phyloP scores from a whole-genome alignment of 2,888 invertebrate species.

The Adelphocoris suturalis region DNA sequence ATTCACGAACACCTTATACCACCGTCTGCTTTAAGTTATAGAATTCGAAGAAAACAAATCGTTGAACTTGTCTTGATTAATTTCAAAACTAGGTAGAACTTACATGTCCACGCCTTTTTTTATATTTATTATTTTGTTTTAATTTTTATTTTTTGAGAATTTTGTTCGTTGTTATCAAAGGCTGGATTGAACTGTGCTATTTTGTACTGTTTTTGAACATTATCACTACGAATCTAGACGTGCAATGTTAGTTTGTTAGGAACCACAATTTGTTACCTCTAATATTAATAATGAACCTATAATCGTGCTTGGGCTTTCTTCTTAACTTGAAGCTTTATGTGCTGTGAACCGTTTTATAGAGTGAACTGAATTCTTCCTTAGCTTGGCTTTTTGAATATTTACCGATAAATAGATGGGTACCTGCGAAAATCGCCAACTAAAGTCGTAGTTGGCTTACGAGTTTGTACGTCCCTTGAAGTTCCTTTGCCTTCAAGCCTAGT shows the following conservation, averaged over 20 bases:
- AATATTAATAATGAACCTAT: neutral
- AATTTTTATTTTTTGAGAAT: neutral
- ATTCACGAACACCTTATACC: conserved; percentile 56
- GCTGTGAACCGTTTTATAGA: conserved; percentile 3
- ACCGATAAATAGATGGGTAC: neutral
- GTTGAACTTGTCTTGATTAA: neutral
- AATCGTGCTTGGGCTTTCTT: neutral
- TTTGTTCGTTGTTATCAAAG: conserved; percentile 28
- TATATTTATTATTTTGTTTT: conserved; percentile 7
- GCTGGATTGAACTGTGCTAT: conserved; percentile 44
- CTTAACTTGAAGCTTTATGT: neutral
- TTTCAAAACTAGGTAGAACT: conserved; percentile 40
- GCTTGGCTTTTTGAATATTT: neutral
- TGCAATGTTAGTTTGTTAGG: conserved; percentile 26
- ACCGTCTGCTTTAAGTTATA: conserved; percentile 25
- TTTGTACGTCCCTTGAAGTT: neutral
- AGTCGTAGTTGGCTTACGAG: neutral
- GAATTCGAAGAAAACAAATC: neutral
- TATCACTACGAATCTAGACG: conserved; percentile 46
- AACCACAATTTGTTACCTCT: neutral
- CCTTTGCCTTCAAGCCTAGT: neutral
- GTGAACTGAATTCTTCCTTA: neutral
- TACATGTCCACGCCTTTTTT: conserved; percentile 51
- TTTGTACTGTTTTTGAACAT: conserved; percentile 44
- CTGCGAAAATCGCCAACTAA: neutral